Evolutionary conservation across 2,797 vertebrate genomes (phyloP).

Genomic region (Microhierax caerulescens): DNA sequence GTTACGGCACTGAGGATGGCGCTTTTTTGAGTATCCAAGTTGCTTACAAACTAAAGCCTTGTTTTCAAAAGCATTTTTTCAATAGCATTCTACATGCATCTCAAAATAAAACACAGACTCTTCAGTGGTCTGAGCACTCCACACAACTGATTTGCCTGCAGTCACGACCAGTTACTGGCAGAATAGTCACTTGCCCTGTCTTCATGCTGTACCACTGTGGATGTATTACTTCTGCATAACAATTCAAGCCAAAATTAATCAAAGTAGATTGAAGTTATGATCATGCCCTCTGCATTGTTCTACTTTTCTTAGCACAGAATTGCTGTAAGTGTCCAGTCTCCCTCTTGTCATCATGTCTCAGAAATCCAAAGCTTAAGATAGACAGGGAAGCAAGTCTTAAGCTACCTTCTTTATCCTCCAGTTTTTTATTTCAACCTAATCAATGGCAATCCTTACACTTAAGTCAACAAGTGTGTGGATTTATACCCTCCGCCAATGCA

Average conservation of each 20-base stretch:
- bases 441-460: not conserved
- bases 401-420: not conserved
- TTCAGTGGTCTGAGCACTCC: not conserved
- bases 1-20: not conserved
- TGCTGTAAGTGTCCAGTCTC: rapidly evolving
- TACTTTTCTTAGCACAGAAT: not conserved
- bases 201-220: not conserved
- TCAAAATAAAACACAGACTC: not conserved
- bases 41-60: not conserved
- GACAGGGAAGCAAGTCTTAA: not conserved
- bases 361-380: not conserved
- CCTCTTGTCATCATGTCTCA: not conserved
- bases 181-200: not conserved
- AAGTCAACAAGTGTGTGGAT: not conserved
- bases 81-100: not conserved
- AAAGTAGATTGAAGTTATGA: not conserved
- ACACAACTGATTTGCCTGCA: not conserved
- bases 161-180: not conserved
- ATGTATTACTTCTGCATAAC: not conserved
- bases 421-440: not conserved
- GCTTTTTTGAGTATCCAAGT: not conserved
- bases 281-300: not conserved
- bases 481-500: not conserved
- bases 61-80: not conserved
- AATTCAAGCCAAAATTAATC: not conserved